A percentile compares a stretch with the other conserved stretches of the same genome.
Evolutionary conservation across 2,113 vertebrate species (phyloP).

Genomic region (Arizona elegans): DNA sequence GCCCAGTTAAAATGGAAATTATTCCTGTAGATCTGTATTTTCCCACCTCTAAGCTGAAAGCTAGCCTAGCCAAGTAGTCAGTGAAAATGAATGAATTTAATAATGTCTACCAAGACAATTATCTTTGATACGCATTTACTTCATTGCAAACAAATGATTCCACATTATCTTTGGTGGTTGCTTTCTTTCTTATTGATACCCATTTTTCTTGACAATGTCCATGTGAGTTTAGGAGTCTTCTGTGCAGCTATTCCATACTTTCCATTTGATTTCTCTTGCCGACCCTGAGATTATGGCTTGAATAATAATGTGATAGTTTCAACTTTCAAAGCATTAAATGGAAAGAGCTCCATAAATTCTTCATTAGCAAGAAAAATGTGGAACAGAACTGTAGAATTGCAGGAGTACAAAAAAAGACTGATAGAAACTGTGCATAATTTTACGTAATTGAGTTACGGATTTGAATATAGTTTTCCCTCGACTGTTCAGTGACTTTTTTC

Average conservation of each 20-base stretch:
- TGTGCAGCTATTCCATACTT: not conserved
- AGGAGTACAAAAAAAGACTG: conserved; percentile 45
- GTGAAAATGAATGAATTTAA: not conserved
- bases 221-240: not conserved
- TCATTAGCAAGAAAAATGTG: conserved; percentile 46
- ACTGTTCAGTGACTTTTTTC: conserved; percentile 28
- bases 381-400: conserved; percentile 40
- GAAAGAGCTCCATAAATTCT: conserved; percentile 5
- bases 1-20: not conserved
- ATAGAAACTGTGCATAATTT: conserved; percentile 49
- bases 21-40: not conserved
- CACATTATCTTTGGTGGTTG: not conserved
- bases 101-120: not conserved
- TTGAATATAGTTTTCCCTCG: conserved; percentile 34
- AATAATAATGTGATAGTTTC: not conserved
- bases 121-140: not conserved
- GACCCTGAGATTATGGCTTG: not conserved
- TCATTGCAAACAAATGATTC: not conserved
- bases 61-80: not conserved
- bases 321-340: not conserved
- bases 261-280: not conserved
- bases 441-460: conserved; percentile 50
- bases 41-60: not conserved
- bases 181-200: not conserved
- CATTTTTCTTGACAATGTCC: not conserved